A percentile compares a stretch with the other conserved stretches of the same genome.
Evolutionary conservation across 2,888 invertebrate species (phyloP).

Genomic region (Mimumesa dahlbomi): DNA sequence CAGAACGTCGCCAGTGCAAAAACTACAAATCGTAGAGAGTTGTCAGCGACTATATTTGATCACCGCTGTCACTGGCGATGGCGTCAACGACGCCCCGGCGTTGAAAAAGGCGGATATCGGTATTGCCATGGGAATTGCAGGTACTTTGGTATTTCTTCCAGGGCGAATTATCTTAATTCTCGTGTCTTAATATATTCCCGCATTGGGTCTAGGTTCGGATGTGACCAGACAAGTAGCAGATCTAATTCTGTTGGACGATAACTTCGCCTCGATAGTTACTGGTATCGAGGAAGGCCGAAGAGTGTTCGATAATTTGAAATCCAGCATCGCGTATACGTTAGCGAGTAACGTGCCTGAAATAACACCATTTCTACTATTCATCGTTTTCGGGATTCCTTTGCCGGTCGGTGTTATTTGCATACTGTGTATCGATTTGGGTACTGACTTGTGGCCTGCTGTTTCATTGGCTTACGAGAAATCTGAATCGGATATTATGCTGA

Average conservation of each 20-base stretch:
- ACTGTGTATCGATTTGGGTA: slow-evolving; percentile 89
- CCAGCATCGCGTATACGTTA: slow-evolving; percentile 83
- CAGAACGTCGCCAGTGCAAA: slow-evolving; percentile 86
- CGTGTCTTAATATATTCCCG: neutral
- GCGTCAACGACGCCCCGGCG: slow-evolving; percentile 99
- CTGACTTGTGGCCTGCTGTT: slow-evolving; percentile 90
- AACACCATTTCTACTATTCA: slow-evolving; percentile 82
- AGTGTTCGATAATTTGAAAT: slow-evolving; percentile 83
- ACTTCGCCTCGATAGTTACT: slow-evolving; percentile 84
- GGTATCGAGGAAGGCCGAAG: slow-evolving; percentile 83
- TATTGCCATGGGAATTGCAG: slow-evolving; percentile 95
- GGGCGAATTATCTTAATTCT: no score
- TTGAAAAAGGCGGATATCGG: slow-evolving; percentile 98
- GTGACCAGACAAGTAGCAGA: slow-evolving; percentile 83
- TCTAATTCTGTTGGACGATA: slow-evolving; percentile 84
- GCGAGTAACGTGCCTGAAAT: slow-evolving; percentile 84
- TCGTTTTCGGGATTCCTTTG: slow-evolving; percentile 82
- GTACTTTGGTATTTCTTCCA: slow-evolving; percentile 2
- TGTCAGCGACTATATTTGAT: slow-evolving; percentile 84
- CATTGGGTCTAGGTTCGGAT: slow-evolving; percentile 67
- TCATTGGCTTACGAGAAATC: slow-evolving; percentile 89
- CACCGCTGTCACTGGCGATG: slow-evolving; percentile 92
- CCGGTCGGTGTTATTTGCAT: slow-evolving; percentile 84
- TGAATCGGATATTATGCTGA: slow-evolving; percentile 88
- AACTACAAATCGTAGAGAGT: slow-evolving; percentile 87